Evolutionary conservation across 2,888 invertebrate species (phyloP), one percentile per base, ranked within the genome.

Genomic region (Mongoloraphidia duomilia): DNA sequence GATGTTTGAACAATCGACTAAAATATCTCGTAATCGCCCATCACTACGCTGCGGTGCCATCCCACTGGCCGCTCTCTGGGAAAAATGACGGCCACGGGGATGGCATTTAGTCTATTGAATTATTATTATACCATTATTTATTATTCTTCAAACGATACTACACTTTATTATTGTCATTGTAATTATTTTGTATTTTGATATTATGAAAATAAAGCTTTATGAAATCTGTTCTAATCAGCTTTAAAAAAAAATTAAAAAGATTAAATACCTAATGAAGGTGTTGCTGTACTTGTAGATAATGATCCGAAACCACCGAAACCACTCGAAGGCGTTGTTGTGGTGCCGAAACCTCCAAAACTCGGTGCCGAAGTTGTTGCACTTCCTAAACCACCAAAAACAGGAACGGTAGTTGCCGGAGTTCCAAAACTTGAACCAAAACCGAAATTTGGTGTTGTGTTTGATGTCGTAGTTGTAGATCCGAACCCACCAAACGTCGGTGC

Each of bases 361-460:
- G 56, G 42, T 36, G 53, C 45, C 4, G 53, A 42, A 36, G 68
- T 57, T 14, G 66, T 58, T 8, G 62, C 57, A 13, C 63, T 44
- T 26, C 57, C 56, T 45, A 53, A 55, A 26, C 50, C 46, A 9
- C 53, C 51, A 41, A 50, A 51, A 34, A 40, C 54, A 5, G 52
- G 41, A 35, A 61, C 56, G 41, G 62, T 55, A 9, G 60, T 58
- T 47, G 52, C 50, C 53, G 58, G 53, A 40, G 67, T 56, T 49
- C 66, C 62, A 59, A 71, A 65, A 54, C 71, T 65, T 69, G 62
- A 33, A 41, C 76, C 75, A 63, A 79, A 79, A 14, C 64, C 61
- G 26, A 65, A 56, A 9, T 59, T 54, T 13, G 61, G 49, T 52
- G 53, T 39, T n/a, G 61, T 62, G 14, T 38, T 12, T 9, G 46